phyloP scores from a whole-genome alignment of 2,888 invertebrate genomes.

The Gibbula magus region DNA sequence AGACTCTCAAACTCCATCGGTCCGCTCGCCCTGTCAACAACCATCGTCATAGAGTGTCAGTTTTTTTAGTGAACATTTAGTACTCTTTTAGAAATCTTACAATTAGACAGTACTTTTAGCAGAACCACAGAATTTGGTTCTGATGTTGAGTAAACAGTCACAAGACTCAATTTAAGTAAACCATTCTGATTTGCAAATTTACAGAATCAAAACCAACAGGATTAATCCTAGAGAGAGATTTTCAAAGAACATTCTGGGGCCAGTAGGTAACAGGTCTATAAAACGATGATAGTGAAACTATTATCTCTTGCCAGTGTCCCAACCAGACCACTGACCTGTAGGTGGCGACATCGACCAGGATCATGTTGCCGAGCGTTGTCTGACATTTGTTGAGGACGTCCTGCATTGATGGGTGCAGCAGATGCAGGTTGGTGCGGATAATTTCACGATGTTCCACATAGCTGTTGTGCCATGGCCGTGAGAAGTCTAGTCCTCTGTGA shows the following conservation, averaged over 20 bases:
- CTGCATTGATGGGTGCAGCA: constrained; percentile 74
- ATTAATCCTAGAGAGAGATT: too few species aligned
- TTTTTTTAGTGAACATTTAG: too few species aligned
- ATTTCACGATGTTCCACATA: constrained; percentile 62
- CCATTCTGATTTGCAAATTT: too few species aligned
- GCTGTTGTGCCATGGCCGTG: constrained; percentile 73
- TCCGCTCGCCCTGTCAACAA: constrained; percentile 63
- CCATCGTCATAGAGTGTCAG: background rate
- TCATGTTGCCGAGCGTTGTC: constrained; percentile 68
- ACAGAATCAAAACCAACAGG: too few species aligned
- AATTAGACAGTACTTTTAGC: too few species aligned
- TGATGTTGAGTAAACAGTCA: too few species aligned
- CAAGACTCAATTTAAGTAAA: too few species aligned
- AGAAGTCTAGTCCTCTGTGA: constrained; percentile 72
- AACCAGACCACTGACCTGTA: constrained; percentile 56
- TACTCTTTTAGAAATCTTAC: too few species aligned
- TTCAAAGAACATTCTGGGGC: too few species aligned
- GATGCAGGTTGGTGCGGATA: constrained; percentile 69
- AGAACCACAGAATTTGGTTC: too few species aligned
- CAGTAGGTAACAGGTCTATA: too few species aligned
- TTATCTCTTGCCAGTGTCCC: background rate
- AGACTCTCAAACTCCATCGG: constrained; percentile 74
- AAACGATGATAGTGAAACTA: background rate
- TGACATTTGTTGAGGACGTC: constrained; percentile 72
- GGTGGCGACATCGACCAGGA: constrained; percentile 69